Evolutionary conservation across 2,888 invertebrate genomes (phyloP).

Genomic region (Ophioninae sp.): DNA sequence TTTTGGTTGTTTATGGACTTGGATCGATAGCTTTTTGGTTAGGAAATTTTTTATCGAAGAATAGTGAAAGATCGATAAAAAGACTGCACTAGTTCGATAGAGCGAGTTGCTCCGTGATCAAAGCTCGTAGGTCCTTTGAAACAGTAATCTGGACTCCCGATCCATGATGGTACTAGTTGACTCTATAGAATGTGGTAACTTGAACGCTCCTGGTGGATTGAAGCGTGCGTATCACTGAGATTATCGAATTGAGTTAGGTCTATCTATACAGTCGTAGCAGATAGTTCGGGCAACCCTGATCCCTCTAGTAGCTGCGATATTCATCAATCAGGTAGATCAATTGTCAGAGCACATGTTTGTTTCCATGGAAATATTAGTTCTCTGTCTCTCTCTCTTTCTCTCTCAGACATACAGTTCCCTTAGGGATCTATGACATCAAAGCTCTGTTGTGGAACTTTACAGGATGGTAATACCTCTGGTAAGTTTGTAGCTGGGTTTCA

Average conservation of each 20-base stretch:
- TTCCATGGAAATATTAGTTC: slow-evolving; percentile 19
- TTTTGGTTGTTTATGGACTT: not conserved
- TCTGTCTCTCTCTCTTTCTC: not conserved
- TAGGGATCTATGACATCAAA: not conserved
- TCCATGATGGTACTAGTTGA: slow-evolving; percentile 22
- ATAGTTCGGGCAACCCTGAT: not conserved
- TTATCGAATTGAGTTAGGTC: slow-evolving; percentile 47
- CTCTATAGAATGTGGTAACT: slow-evolving; percentile 33
- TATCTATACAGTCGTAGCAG: slow-evolving; percentile 4
- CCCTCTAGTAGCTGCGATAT: slow-evolving; percentile 15
- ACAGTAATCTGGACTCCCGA: slow-evolving; percentile 34
- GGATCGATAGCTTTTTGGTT: not conserved
- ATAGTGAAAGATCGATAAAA: slow-evolving; percentile 12
- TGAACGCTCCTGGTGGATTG: slow-evolving; percentile 13
- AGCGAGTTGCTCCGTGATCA: not conserved
- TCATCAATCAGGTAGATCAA: slow-evolving; percentile 34
- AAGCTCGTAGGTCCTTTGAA: slow-evolving; percentile 13
- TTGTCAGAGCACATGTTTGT: not conserved
- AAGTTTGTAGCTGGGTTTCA: not conserved
- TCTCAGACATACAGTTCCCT: not conserved
- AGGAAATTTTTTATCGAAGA: not conserved
- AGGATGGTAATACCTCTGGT: not conserved
- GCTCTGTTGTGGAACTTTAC: not conserved
- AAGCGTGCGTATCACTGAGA: slow-evolving; percentile 35
- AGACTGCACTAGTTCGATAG: not conserved